phyloP scores from a whole-genome alignment of 2,113 vertebrate species.

The Tauraco erythrolophus region DNA sequence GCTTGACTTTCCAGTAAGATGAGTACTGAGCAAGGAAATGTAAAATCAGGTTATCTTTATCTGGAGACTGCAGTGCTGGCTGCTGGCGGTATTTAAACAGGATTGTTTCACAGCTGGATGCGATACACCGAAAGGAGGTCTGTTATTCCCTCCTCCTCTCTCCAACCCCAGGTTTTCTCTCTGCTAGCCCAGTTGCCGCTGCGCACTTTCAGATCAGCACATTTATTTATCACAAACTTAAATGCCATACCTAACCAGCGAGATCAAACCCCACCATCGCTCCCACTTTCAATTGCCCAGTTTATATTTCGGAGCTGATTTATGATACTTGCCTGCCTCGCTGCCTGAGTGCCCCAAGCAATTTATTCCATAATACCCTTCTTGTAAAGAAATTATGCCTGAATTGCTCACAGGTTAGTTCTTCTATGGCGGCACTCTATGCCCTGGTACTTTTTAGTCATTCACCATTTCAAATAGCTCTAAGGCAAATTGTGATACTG shows the following conservation, averaged over 20 bases:
- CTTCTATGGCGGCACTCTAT: not conserved
- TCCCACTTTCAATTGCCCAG: not conserved
- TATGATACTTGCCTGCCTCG: not conserved
- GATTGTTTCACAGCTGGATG: not conserved
- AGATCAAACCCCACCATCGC: not conserved
- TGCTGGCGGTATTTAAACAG: not conserved
- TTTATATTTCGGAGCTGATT: slow-evolving; percentile 35
- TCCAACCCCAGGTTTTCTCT: not conserved
- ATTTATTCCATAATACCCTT: slow-evolving; percentile 18
- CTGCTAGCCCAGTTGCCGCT: not conserved
- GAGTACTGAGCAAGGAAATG: not conserved
- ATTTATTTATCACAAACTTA: not conserved
- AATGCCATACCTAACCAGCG: not conserved
- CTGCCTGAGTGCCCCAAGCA: not conserved
- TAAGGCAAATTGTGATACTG: not conserved
- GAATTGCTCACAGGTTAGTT: not conserved
- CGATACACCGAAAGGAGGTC: accelerated
- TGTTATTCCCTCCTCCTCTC: not conserved
- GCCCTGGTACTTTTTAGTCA: not conserved
- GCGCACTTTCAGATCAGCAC: not conserved
- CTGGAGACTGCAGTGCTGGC: not conserved
- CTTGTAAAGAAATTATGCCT: not conserved
- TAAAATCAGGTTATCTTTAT: not conserved
- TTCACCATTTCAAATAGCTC: not conserved
- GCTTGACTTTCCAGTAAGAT: not conserved